Conservation (phyloP, 2,113 vertebrate genomes). For the Spilogale gracilis region DNA sequence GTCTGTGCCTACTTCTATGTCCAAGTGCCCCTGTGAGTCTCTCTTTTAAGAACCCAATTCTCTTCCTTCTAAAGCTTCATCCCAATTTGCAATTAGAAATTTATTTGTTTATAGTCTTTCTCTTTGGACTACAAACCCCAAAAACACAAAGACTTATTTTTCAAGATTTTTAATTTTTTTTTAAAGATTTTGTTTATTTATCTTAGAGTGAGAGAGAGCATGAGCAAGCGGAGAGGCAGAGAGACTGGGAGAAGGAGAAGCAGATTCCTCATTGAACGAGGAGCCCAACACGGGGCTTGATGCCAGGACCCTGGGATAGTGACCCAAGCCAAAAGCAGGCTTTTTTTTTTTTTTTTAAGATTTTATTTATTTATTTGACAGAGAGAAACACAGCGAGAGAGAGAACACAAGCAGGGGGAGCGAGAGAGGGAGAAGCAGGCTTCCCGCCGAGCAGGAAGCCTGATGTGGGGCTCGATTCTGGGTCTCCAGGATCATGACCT, state of each 20-base stretch:
- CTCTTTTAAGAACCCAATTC: background rate
- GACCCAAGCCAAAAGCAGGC: background rate
- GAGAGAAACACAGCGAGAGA: no score
- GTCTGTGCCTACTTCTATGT: background rate
- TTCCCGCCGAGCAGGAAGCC: no score
- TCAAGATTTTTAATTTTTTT: background rate
- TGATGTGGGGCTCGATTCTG: no score
- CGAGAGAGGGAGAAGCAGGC: no score
- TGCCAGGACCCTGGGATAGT: background rate
- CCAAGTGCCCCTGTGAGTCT: background rate
- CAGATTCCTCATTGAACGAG: background rate
- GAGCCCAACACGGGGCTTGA: background rate
- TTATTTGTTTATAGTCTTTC: background rate
- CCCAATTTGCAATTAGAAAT: background rate
- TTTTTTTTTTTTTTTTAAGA: no score
- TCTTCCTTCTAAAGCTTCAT: background rate
- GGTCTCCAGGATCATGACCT: background rate
- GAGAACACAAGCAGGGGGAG: no score
- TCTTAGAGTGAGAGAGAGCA: background rate
- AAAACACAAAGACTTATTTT: background rate
- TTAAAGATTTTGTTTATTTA: background rate
- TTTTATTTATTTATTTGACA: no score
- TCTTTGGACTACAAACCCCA: background rate
- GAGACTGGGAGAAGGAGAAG: background rate
- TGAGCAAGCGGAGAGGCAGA: background rate